Conservation (phyloP, 37 sponge, comb jelly and placozoan species). For the Petrosia ficiformis region DNA sequence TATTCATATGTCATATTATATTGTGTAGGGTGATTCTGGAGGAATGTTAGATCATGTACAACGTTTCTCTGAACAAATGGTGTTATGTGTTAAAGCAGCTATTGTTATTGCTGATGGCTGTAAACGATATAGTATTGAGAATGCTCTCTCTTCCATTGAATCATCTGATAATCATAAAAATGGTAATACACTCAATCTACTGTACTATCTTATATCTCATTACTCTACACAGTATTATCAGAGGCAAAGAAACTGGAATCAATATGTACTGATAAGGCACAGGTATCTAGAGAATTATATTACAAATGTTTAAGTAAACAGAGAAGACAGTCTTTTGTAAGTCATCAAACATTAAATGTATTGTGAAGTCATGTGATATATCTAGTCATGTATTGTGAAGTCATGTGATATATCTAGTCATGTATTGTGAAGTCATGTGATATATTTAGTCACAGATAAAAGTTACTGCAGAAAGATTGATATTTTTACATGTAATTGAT, state of each 20-base stretch:
- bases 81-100: constrained; percentile 57
- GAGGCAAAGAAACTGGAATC: too few species aligned
- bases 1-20: neutral
- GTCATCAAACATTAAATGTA: too few species aligned
- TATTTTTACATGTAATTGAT: constrained; percentile 49
- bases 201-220: too few species aligned
- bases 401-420: too few species aligned
- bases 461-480: constrained; percentile 50
- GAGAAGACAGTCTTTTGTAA: neutral
- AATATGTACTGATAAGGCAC: constrained; percentile 35
- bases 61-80: constrained; percentile 72
- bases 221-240: too few species aligned
- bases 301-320: neutral
- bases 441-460: neutral
- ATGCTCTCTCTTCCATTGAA: constrained; percentile 19
- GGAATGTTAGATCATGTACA: constrained; percentile 17
- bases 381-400: too few species aligned
- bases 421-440: too few species aligned
- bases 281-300: constrained; percentile 19
- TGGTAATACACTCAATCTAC: constrained; percentile 7
- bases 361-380: too few species aligned
- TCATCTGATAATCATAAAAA: constrained; percentile 3
- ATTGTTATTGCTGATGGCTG: constrained; percentile 29
- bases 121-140: constrained; percentile 37
- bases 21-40: constrained; percentile 54